Conservation (phyloP, 2,797 vertebrate genomes). For the Artibeus lituratus region DNA sequence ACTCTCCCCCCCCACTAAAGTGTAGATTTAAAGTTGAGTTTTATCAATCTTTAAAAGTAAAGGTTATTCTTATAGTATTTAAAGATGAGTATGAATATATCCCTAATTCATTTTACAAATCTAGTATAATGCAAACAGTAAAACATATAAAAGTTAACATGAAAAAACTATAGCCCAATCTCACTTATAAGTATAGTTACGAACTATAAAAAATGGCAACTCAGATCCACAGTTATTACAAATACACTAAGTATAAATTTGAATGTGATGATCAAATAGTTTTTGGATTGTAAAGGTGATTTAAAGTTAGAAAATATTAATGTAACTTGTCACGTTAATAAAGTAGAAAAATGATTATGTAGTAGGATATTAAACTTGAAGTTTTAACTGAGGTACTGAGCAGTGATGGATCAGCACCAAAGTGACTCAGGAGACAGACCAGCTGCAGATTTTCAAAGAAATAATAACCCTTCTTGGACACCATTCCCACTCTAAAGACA, state of each 20-base stretch:
- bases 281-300: neutral
- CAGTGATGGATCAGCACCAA: neutral
- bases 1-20: no score
- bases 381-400: neutral
- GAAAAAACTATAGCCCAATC: neutral
- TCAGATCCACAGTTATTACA: neutral
- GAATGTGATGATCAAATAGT: neutral
- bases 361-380: neutral
- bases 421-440: neutral
- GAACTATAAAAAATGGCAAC: neutral
- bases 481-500: neutral
- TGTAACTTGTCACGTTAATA: neutral
- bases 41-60: neutral
- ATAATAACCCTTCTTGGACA: neutral
- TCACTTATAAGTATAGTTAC: neutral
- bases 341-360: neutral
- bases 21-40: neutral
- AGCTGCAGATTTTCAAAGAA: neutral
- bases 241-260: neutral
- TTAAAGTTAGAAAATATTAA: neutral
- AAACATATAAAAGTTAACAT: neutral
- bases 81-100: neutral
- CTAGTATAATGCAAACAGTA: neutral
- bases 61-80: neutral
- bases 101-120: neutral